Evolutionary conservation across 2,113 vertebrate species (phyloP), one percentile per base, ranked within the genome.

Genomic region (Noctilio leporinus): DNA sequence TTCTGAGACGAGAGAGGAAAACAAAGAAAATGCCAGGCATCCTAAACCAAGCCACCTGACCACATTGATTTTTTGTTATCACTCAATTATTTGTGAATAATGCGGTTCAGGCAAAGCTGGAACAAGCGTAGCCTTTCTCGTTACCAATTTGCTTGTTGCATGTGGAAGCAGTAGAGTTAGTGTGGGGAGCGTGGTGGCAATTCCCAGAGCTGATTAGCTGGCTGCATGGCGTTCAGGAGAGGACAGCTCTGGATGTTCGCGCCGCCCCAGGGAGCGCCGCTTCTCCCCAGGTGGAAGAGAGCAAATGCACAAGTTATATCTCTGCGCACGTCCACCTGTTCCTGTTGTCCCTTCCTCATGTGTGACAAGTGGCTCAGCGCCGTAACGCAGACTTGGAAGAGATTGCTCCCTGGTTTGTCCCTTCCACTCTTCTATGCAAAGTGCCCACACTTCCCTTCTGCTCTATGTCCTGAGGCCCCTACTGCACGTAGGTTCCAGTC

Each of bases 21-120:
- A 17, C 12, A 17, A 53, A 17, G 4, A 17, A 53, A 17, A 53
- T 4, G n/a, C 19, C 4, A 82, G 45, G 14, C n/a, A 24, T 81
- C 57, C 70, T 91, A 30, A 83, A 59, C 38, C 38, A 65, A 81
- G 38, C 38, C 43, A 28, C 40, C 14, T 47, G 80, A 45, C 43
- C 15, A 0, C 35, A 4, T 40, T 75, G 20, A n/a, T 65, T 12
- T 12, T 80, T 64, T 91, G 30, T 65, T 87, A 30, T 53, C 65
- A 30, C 7, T 15, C 75, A 49, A 38, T 78, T 51, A 20, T 35
- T 94, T 93, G 75, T 26, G 64, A 89, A 57, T 73, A 59, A 17
- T 28, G 22, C 26, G 62, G n/a, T 69, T 87, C 83, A 45, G 38
- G 64, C 83, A 88, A 24, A 91, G 90, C 45, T 45, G 35, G 94